A percentile compares a stretch with the other conserved stretches of the same genome.
Evolutionary conservation across 1,140 invertebrate genomes (phyloP).

Genomic region (Brachionus rubens): DNA sequence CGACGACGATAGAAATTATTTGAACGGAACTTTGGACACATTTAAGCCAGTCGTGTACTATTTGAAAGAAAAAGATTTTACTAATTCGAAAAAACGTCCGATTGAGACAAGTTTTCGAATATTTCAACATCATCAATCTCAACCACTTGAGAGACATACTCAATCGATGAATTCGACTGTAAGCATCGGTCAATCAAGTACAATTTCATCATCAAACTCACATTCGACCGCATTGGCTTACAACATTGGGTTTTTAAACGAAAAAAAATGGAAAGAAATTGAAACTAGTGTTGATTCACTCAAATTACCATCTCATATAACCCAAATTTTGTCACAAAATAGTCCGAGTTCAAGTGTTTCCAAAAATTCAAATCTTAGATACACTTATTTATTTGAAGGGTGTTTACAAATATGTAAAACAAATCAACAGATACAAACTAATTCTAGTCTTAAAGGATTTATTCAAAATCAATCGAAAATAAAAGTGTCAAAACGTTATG

Average conservation of each 20-base stretch:
- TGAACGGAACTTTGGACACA: conserved; percentile 10
- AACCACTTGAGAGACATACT: not conserved
- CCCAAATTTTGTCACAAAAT: not conserved
- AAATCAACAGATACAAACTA: not conserved
- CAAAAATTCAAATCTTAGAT: conserved; percentile 1
- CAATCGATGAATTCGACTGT: not conserved
- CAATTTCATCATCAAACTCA: not conserved
- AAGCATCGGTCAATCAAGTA: not conserved
- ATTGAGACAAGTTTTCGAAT: conserved; percentile 35
- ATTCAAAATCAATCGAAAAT: not conserved
- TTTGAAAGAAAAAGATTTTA: conserved; percentile 24
- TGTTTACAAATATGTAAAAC: conserved; percentile 4
- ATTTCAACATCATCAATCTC: conserved; percentile 40
- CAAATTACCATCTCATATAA: conserved; percentile 13
- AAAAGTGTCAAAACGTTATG: conserved; percentile 3
- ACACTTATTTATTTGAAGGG: not conserved
- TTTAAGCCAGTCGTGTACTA: not conserved
- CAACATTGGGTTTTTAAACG: not conserved
- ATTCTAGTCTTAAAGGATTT: not conserved
- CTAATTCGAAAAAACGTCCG: conserved; percentile 17
- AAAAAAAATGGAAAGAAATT: conserved; percentile 27
- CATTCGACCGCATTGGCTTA: not conserved
- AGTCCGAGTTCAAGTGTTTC: not conserved
- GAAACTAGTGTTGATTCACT: not conserved
- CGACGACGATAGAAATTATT: not conserved